A percentile compares a stretch with the other conserved stretches of the same genome.
phyloP scores from a whole-genome alignment of 2,113 vertebrate genomes.

The Pseudorectes ferrugineus region DNA sequence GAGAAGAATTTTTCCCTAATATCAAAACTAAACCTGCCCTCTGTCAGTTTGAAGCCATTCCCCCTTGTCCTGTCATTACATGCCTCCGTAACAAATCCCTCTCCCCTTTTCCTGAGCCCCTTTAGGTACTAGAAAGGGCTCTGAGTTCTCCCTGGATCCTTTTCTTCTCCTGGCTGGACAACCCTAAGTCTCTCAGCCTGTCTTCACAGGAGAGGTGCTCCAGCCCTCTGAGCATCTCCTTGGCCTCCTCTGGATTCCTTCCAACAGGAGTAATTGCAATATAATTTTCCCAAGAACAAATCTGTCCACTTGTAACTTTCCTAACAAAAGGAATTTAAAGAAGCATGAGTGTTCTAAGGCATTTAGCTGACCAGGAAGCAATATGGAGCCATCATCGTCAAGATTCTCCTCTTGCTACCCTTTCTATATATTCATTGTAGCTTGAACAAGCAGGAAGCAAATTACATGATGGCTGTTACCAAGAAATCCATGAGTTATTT shows the following conservation, averaged over 20 bases:
- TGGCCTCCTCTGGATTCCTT: neutral
- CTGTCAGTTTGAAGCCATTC: neutral
- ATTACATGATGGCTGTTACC: neutral
- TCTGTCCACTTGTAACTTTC: neutral
- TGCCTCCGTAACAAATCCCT: neutral
- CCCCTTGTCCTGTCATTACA: neutral
- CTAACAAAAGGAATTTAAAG: neutral
- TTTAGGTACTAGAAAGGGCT: neutral
- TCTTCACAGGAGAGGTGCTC: neutral
- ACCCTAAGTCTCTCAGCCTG: neutral
- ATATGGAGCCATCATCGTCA: neutral
- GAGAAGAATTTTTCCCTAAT: neutral
- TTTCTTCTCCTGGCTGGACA: neutral
- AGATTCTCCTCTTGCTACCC: neutral
- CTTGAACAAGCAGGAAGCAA: neutral
- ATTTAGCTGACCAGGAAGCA: neutral
- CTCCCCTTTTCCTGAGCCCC: neutral
- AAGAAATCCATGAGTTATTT: neutral
- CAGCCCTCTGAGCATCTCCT: neutral
- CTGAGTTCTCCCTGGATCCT: neutral
- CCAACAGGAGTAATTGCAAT: neutral
- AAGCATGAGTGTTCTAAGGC: neutral
- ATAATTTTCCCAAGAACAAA: neutral
- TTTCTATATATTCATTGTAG: neutral
- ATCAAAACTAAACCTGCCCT: neutral